Evolutionary conservation across 2,113 vertebrate genomes (phyloP).

Genomic region (Murina feae): DNA sequence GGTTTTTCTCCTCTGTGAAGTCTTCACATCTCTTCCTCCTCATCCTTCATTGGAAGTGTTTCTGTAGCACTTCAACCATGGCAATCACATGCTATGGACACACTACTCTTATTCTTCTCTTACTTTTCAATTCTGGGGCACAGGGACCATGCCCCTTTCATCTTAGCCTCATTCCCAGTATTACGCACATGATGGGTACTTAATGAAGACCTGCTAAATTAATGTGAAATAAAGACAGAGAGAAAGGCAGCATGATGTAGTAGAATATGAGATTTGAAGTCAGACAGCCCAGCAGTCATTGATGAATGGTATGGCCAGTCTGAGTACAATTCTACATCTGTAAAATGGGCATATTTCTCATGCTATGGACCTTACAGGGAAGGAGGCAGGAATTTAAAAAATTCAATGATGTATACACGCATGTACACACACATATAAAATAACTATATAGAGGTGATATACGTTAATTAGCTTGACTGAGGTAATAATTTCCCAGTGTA

Average conservation of each 20-base stretch:
- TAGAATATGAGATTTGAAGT: not conserved
- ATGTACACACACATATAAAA: not conserved
- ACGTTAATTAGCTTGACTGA: not conserved
- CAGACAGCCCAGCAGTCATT: not conserved
- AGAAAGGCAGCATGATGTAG: not conserved
- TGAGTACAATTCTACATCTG: not conserved
- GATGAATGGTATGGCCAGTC: not conserved
- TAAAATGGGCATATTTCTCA: constrained; percentile 14
- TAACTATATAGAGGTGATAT: not conserved
- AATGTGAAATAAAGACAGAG: not conserved
- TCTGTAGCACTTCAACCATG: not conserved
- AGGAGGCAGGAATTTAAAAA: not conserved
- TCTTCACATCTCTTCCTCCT: not conserved
- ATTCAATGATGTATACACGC: not conserved
- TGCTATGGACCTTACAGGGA: not conserved
- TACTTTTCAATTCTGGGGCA: not conserved
- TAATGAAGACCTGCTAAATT: not conserved
- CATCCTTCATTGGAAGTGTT: not conserved
- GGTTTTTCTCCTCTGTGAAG: not conserved
- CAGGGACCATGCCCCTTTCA: not conserved
- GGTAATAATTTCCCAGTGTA: not conserved
- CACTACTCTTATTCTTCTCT: not conserved
- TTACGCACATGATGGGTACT: not conserved
- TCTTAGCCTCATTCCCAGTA: not conserved
- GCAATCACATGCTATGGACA: not conserved